phyloP scores from a whole-genome alignment of 2,113 vertebrate species.

The Climacteris rufus region DNA sequence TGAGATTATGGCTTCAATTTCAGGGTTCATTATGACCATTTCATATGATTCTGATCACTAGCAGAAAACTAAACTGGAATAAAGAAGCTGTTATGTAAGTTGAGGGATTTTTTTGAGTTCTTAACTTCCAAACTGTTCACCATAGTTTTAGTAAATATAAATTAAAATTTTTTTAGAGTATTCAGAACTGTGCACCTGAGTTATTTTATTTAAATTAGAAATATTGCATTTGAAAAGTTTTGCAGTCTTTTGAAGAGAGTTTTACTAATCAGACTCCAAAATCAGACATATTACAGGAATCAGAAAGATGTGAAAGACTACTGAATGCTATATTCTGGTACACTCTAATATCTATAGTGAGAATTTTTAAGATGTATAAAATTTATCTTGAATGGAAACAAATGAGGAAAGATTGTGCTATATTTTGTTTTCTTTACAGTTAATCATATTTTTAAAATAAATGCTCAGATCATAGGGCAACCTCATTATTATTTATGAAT shows the following conservation, averaged over 20 bases:
- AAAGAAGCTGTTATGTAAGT: background rate
- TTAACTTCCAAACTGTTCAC: background rate
- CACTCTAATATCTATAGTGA: background rate
- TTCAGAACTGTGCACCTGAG: background rate
- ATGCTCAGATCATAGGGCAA: background rate
- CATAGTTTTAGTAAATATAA: background rate
- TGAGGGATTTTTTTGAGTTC: background rate
- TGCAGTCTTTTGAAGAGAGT: background rate
- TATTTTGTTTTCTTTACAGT: background rate
- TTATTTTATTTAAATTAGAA: background rate
- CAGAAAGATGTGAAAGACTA: background rate
- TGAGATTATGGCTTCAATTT: background rate
- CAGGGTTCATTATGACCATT: background rate
- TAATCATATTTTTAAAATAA: background rate
- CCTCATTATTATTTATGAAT: background rate
- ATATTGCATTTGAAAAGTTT: background rate
- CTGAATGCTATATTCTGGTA: background rate
- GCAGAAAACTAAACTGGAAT: background rate
- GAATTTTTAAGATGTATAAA: background rate
- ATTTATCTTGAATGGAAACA: background rate
- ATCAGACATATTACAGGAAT: background rate
- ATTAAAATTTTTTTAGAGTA: background rate
- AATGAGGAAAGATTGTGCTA: background rate
- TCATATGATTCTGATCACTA: background rate
- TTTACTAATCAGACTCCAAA: background rate